phyloP scores from a whole-genome alignment of 2,888 invertebrate species.

The Dioctria rufipes region DNA sequence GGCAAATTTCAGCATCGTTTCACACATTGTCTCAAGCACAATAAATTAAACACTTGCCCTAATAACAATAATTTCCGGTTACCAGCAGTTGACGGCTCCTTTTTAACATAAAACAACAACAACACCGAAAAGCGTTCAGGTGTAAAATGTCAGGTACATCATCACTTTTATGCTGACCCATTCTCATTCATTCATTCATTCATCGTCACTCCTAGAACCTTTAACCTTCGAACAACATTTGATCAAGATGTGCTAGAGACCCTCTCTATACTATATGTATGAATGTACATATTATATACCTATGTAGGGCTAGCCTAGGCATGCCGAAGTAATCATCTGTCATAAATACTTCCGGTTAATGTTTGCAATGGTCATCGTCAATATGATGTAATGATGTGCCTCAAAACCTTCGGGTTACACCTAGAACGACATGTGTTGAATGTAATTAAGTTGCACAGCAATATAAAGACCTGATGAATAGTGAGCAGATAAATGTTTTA shows the following conservation, averaged over 20 bases:
- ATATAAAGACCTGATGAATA: too few relatives aligned
- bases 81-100: conserved; percentile 27
- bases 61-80: conserved; percentile 41
- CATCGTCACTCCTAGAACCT: conserved; percentile 19
- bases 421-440: conserved; percentile 40
- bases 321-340: conserved; percentile 56
- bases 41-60: conserved; percentile 11
- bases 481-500: too few relatives aligned
- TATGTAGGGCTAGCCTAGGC: background rate
- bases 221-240: background rate
- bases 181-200: background rate
- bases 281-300: too few relatives aligned
- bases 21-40: too few relatives aligned
- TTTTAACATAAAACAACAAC: background rate
- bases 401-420: background rate
- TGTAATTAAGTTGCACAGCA: conserved; percentile 32
- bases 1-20: too few relatives aligned
- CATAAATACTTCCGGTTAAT: conserved; percentile 58
- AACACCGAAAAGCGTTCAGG: conserved; percentile 27
- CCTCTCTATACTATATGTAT: background rate
- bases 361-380: conserved; percentile 57
- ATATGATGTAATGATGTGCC: conserved; percentile 39
- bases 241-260: background rate
- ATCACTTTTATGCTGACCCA: conserved; percentile 44
- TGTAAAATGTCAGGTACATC: conserved; percentile 44